A percentile compares a stretch with the other conserved stretches of the same genome.
Conservation (phyloP, 2,113 vertebrate genomes). For the Zeus faber region DNA sequence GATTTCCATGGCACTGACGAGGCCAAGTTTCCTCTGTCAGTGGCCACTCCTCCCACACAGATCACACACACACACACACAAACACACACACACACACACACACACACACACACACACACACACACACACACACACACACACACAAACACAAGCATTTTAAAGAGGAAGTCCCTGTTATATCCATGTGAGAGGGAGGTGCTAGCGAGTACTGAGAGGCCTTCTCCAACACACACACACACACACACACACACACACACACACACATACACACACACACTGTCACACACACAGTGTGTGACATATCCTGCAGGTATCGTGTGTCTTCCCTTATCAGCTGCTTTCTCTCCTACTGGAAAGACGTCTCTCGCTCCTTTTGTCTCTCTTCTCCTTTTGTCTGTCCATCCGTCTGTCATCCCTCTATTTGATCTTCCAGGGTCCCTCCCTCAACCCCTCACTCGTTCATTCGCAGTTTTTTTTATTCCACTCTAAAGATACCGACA, state of each 20-base stretch:
- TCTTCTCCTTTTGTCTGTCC: slow-evolving; percentile 75
- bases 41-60: slow-evolving; percentile 76
- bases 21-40: slow-evolving; percentile 95
- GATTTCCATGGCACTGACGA: slow-evolving; percentile 90
- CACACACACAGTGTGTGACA: too few relatives aligned
- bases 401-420: slow-evolving; percentile 77
- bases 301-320: slow-evolving; percentile 87
- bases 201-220: slow-evolving; percentile 81
- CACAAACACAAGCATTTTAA: slow-evolving; percentile 83
- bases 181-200: slow-evolving; percentile 83
- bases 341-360: slow-evolving; percentile 81
- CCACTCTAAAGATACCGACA: not conserved
- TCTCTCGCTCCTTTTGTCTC: slow-evolving; percentile 85
- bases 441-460: slow-evolving; percentile 1
- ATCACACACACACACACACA: slow-evolving; percentile 23
- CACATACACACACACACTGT: slow-evolving; percentile 85
- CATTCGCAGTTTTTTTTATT: slow-evolving; percentile 7
- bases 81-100: slow-evolving; percentile 62
- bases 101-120: slow-evolving; percentile 8
- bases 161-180: slow-evolving; percentile 90
- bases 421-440: slow-evolving; percentile 80
- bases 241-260: slow-evolving; percentile 77
- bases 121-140: slow-evolving; percentile 70
- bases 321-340: slow-evolving; percentile 94
- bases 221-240: slow-evolving; percentile 76